Evolutionary conservation across 2,888 invertebrate genomes (phyloP), one percentile per base, ranked within the genome.

Genomic region (Drosophila quinaria): DNA sequence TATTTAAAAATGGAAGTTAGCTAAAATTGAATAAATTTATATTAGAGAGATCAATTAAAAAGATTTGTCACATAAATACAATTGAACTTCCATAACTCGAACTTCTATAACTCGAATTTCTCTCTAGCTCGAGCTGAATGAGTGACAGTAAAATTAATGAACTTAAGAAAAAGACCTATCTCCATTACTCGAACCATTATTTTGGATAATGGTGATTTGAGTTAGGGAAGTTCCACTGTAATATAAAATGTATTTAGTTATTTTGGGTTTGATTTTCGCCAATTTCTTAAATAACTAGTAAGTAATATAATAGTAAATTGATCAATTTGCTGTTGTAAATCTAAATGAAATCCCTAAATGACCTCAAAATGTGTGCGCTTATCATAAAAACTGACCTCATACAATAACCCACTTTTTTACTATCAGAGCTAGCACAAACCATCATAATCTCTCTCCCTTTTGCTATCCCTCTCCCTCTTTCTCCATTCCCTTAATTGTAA

Each of bases 361-460:
- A 9, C 9, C 15, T 29, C 0, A 4, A 51, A 22, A 1, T 35
- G 4, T 17, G 41, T 54, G 10, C n/a, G 22, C 29, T 37, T 22
- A 25, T 15, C 19, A 31, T 6, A 33, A 15, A 33, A 56, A 56
- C 55, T 56, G 55, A 44, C 55, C 55, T 55, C 2, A 22, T 19
- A n/a, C 55, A 44, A 44, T 11, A 35, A 29, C 25, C n/a, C 17
- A 15, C 11, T 1, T 0, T 5, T 11, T 2, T 3, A 17, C 13
- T 13, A 9, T 3, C 1, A 10, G 15, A 55, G 44, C 44, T 55
- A 22, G 33, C 44, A 22, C 55, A 31, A 4, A 3, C 13, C 4
- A 44, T 33, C 25, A 22, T 33, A 15, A 35, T 25, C 25, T 39
- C 10, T 15, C 25, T 11, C 19, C 25, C 25, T 25, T 25, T 25